Base-by-base conservation (phyloP, 2,113 vertebrate genomes). In the Hystrix brachyura region DNA sequence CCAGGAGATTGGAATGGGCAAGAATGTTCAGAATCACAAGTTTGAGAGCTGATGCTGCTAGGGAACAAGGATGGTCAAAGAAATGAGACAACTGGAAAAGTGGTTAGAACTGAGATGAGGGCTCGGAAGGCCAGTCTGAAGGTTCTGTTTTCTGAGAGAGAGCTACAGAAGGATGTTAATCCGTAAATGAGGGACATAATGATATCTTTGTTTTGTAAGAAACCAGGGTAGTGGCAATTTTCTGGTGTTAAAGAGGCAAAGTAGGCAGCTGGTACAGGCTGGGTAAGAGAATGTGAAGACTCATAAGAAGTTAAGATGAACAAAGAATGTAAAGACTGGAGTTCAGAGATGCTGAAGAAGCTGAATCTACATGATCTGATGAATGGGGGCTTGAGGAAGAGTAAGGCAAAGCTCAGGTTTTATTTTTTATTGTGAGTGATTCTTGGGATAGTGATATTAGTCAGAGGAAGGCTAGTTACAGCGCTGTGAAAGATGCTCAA, bases 111-210 rank as follows among this genome's bases (percentile, higher is more conserved):
- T 48, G 34, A 13, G 8, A n/a, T 86, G 8, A 94, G 48, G 15
- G 15, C 23, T 59, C 90, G 32, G 48, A 95, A 74, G 25, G 23
- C 67, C 38, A 90, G 1, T 67, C 32, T 84, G 69, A 96, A 94
- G 55, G 53, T 95, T 91, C 79, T 92, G 53, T 71, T 84, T 87
- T 85, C 1, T 81, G 59, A 21, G 43, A n/a, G 74, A 90, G 60
- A 60, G 48, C 65, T 91, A 23, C 2, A 65, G 13, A 71, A 55
- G 34, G 46, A 91, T 14, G 76, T 88, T 76, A 55, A 34, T 96
- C 17, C 90, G 32, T 57, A 11, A 91, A 67, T 64, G 46, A 62
- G 29, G 46, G 38, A 78, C 12, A 3, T 87, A 81, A 57, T 92
- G 32, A 60, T 18, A 72, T 94, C 14, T 74, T 91, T 83, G 57